A percentile compares a stretch with the other conserved stretches of the same genome.
These are phyloP conservation scores for Hemaris fuciformis DNA, from an alignment of 2,888 invertebrate genomes.

Conservation along the genomic window DNA sequence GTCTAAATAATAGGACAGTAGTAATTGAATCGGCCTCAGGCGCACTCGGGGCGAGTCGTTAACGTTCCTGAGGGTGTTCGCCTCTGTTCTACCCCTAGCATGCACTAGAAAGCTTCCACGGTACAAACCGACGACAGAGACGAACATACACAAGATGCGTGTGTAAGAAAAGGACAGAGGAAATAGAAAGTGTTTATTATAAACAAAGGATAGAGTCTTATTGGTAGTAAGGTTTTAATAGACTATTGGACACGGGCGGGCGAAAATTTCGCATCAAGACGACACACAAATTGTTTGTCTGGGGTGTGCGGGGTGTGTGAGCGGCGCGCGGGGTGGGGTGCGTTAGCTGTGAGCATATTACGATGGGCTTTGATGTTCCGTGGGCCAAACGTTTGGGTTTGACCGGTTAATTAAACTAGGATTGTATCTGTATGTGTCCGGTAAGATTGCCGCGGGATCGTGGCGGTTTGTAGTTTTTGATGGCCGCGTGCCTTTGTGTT, in stretches of 20 bases:
- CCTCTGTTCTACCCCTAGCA: conserved; percentile 54
- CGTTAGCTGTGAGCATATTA: conserved; percentile 75
- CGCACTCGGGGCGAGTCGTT: conserved; percentile 75
- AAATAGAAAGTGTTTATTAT: conserved; percentile 78
- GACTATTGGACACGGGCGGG: conserved; percentile 58
- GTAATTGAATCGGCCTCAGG: conserved; percentile 81
- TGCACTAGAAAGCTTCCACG: conserved; percentile 74
- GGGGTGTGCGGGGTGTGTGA: conserved; percentile 48
- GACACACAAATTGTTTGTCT: conserved; percentile 39
- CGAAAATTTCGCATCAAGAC: conserved; percentile 57
- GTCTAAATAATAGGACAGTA: conserved; percentile 78
- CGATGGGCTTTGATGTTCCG: conserved; percentile 78
- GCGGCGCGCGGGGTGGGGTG: conserved; percentile 53
- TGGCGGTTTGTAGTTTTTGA: conserved; percentile 43
- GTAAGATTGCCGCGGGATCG: conserved; percentile 42
- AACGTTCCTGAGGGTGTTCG: conserved; percentile 75
- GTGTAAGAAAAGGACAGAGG: conserved; percentile 40
- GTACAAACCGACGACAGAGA: conserved; percentile 62
- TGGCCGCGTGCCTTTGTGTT: conserved; percentile 27
- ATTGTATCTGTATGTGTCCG: conserved; percentile 38
- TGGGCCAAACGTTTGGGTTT: conserved; percentile 50
- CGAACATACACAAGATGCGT: conserved; percentile 20
- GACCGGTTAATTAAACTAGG: conserved; percentile 66
- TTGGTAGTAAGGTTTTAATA: conserved; percentile 70
- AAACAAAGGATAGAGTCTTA: conserved; percentile 79